A percentile compares a stretch with the other conserved stretches of the same genome.
These are phyloP conservation scores for Spodoptera litura DNA, from an alignment of 1,140 invertebrate species.

Conservation along the genomic window DNA sequence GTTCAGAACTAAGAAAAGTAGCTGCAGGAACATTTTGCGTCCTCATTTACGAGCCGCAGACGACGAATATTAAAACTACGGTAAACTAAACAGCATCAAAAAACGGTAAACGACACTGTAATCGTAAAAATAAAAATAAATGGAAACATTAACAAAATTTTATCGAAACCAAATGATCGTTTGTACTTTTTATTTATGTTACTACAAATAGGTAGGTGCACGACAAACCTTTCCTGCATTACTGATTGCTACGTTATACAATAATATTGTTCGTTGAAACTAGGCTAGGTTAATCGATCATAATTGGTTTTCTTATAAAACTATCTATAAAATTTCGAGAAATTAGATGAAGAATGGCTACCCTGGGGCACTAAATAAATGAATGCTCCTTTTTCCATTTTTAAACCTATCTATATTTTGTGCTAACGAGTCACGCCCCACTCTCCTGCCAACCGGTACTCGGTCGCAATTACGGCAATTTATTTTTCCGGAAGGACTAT, in stretches of 20 bases:
- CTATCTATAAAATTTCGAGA: background rate
- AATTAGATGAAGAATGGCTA: background rate
- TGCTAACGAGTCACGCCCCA: conserved; percentile 50
- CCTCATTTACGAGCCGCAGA: conserved; percentile 23
- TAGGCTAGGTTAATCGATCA: too few relatives aligned
- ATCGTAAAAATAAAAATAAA: conserved; percentile 35
- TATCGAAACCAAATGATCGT: conserved; percentile 21
- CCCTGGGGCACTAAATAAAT: background rate
- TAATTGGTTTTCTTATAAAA: background rate
- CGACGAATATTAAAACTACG: conserved; percentile 20
- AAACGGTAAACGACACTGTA: conserved; percentile 18
- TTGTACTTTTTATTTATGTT: conserved; percentile 2
- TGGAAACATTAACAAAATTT: conserved; percentile 23
- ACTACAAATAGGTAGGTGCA: background rate
- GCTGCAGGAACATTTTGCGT: conserved; percentile 25
- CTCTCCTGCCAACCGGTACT: conserved; percentile 42
- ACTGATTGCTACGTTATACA: background rate
- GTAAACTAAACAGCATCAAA: conserved; percentile 26
- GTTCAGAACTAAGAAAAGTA: conserved; percentile 36
- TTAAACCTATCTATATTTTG: conserved; percentile 42
- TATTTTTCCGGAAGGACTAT: conserved; percentile 44
- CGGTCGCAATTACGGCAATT: conserved; percentile 54
- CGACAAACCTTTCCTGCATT: too few relatives aligned
- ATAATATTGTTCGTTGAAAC: too few relatives aligned
- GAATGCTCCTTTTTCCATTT: conserved; percentile 6